A percentile compares a stretch with the other conserved stretches of the same genome.
phyloP scores from a whole-genome alignment of 1,140 invertebrate species.

The Aphelinus atriplicis region DNA sequence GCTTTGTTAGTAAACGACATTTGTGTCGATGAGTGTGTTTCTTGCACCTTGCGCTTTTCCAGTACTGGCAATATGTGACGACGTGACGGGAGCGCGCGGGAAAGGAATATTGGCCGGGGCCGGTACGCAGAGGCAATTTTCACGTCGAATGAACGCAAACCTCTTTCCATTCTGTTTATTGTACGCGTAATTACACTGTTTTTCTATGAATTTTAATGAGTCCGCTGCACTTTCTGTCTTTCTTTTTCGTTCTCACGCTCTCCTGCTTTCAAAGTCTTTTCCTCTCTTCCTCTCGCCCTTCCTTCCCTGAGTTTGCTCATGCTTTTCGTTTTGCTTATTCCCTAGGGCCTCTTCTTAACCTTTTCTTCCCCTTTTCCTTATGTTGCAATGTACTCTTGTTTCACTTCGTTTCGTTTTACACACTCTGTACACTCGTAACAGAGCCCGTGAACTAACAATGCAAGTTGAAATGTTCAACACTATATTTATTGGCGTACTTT shows the following conservation, averaged over 20 bases:
- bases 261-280: constrained; percentile 8
- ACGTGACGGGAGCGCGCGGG: too few relatives aligned
- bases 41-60: too few relatives aligned
- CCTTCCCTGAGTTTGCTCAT: background rate
- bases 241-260: constrained; percentile 15
- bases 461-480: too few relatives aligned
- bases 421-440: too few relatives aligned
- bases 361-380: background rate
- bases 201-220: constrained; percentile 42
- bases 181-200: constrained; percentile 33
- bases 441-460: too few relatives aligned
- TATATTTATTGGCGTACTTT: too few relatives aligned
- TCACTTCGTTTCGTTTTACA: too few relatives aligned
- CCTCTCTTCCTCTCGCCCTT: constrained; percentile 2
- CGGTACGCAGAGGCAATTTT: constrained; percentile 10
- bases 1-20: too few relatives aligned
- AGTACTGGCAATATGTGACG: too few relatives aligned
- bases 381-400: too few relatives aligned
- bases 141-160: constrained; percentile 22
- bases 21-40: too few relatives aligned
- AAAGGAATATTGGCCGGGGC: too few relatives aligned
- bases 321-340: constrained; percentile 8
- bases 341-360: background rate
- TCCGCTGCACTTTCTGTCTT: background rate
- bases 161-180: constrained; percentile 11